Evolutionary conservation across 2,888 invertebrate genomes (phyloP), one percentile per base, ranked within the genome.

Genomic region (Autographa gamma): DNA sequence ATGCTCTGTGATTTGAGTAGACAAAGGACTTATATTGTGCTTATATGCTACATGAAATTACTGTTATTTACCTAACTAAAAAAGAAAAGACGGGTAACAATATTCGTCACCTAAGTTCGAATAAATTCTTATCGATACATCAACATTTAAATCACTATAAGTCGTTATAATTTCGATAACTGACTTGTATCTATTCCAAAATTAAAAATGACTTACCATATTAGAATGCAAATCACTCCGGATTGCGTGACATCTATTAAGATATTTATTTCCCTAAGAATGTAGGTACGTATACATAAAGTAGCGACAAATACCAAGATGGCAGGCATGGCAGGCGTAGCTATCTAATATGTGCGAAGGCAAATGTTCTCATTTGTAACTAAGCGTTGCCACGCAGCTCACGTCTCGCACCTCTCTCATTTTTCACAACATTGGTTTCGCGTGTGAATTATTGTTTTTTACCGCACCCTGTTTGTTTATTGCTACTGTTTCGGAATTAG

Each of bases 371-470:
- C 94, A 93, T 94, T 94, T 93, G 93, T 95, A 92, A 93, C 90
- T 86, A 67, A 74, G 73, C 67, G 52, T 79, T 85, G 78, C 89
- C 88, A 94, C 91, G 92, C 94, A 84, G 87, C 87, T 89, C 95
- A 95, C 95, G 95, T 95, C 80, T 88, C 78, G 86, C 86, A 88
- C 91, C 92, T 91, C 92, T 92, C 95, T 93, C 94, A 95, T 95
- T 95, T 95, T 95, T 95, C 95, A 95, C 93, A 95, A 95, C 95
- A 95, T 95, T 95, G 95, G 93, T 93, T 94, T 94, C 94, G 93
- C 94, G 93, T 94, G 94, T 94, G 93, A 95, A 93, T 94, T 94
- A 95, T 94, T 93, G 94, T 93, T 91, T 92, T 90, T 89, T 90
- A 88, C 89, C 89, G 86, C 86, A 85, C 86, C 86, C 83, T 79